Base-by-base conservation (phyloP, 2,113 vertebrate species). In the Rallus limicola region DNA sequence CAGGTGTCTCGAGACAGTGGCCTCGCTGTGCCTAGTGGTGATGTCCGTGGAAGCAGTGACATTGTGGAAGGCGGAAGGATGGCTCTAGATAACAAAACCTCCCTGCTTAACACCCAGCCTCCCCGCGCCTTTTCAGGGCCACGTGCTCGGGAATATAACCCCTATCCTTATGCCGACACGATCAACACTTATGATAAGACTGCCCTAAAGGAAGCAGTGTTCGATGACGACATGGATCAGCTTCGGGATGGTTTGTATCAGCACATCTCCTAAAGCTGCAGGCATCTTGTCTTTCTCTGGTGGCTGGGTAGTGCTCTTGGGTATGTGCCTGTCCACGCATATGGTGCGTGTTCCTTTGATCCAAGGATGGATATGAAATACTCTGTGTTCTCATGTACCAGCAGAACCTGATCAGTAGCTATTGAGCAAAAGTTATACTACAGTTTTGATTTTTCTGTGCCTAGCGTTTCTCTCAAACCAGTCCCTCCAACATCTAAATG, bases 221-320 rank as follows among this genome's bases (percentile, higher is more conserved):
- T 99, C 0, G 99, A 99, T 18, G 99, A 99, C 2, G 99, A 99
- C 63, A 99, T 99, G 98, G 99, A 99, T 94, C 99, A 99, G 97
- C 99, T 99, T 69, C 98, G 99, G 29, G 99, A 99, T 76, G 99
- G 99, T 99, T 97, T 97, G 98, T 98, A 79, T 91, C 67, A 17
- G 19, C 25, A 9, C 70, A 9, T 33, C 81, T 86, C 25, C 6
- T 36, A 38, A 7, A 76, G 10, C 48, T 70, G 42, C 55, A 48
- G 40, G 34, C 62, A 64, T 50, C 50, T 69, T 13, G 1, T 86
- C 53, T 72, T 33, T n/a, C 77, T 3, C 50, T 86, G 33, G 0
- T 58, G 1, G 31, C 1, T 68, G 75, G 56, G 62, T 21, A 16
- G 50, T 33, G 36, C 65, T 58, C 38, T 87, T 33, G 10, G 67